These are phyloP conservation scores for Mola mola DNA, from an alignment of 2,113 vertebrate genomes.

Conservation along the genomic window DNA sequence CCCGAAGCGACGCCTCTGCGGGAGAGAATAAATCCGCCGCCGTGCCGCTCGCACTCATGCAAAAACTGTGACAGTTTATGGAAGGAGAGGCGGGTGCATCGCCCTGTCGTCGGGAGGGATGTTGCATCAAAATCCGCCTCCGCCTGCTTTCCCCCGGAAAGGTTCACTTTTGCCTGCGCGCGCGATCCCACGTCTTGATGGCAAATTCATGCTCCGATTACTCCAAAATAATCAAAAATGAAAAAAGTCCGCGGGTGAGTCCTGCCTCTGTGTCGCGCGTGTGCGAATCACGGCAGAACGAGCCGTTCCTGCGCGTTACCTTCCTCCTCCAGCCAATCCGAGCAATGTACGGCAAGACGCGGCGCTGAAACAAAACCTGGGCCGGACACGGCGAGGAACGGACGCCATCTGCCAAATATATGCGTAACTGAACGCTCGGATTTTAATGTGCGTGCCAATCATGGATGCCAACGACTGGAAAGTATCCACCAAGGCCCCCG, in stretches of 20 bases:
- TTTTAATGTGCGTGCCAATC: background rate
- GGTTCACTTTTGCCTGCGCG: slow-evolving; percentile 32
- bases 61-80: slow-evolving; percentile 48
- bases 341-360: slow-evolving; percentile 58
- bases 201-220: slow-evolving; percentile 64
- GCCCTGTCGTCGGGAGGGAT: slow-evolving; percentile 44
- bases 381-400: slow-evolving; percentile 66
- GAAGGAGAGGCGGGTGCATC: slow-evolving; percentile 48
- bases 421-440: background rate
- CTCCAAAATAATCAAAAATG: slow-evolving; percentile 22
- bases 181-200: slow-evolving; percentile 50
- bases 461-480: too few relatives aligned
- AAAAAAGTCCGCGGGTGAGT: slow-evolving; percentile 50
- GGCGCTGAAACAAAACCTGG: slow-evolving; percentile 77
- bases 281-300: slow-evolving; percentile 35
- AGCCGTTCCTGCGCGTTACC: slow-evolving; percentile 73
- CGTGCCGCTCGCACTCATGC: slow-evolving; percentile 35
- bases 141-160: slow-evolving; percentile 34
- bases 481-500: too few relatives aligned
- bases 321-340: slow-evolving; percentile 79
- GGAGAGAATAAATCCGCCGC: slow-evolving; percentile 52
- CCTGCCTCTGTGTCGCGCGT: slow-evolving; percentile 20
- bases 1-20: slow-evolving; percentile 5
- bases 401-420: slow-evolving; percentile 20
- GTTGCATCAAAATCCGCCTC: slow-evolving; percentile 54